Evolutionary conservation across 2,797 vertebrate species (phyloP), one percentile per base, ranked within the genome.

Genomic region (Helicolenus hilgendorfi): DNA sequence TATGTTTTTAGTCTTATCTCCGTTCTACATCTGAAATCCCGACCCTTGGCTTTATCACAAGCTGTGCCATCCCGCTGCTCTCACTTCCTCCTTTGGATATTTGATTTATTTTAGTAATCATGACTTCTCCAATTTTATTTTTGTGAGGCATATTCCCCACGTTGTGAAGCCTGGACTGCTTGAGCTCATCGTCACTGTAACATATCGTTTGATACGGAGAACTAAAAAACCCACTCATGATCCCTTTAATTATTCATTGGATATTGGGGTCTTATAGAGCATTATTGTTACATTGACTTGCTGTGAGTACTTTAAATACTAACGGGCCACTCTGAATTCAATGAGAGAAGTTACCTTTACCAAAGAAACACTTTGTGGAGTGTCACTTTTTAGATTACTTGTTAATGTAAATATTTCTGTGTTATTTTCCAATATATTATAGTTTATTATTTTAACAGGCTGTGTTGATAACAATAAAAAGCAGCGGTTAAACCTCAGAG

Each of bases 91-190:
- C 5, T 84, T 60, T 6, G 0, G 20, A 7, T 29, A 13, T 62
- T 8, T 4, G 0, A 68, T 38, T 20, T 27, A 79, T 82, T 79
- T 84, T 55, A 68, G 59, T 13, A 1, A 11, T 27, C 2, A 26
- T 3, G 0, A 76, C 67, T 85, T 91, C 81, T 75, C 49, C 24
- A 79, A 18, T 72, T 81, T 55, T 79, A 41, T 73, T 86, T 70
- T 56, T 62, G 27, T 55, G 2, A 35, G 3, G 15, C 14, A 26
- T 5, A 11, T n/a, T 68, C 22, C 20, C 29, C 35, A 11, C 15
- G 15, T 35, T 5, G 55, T 55, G 56, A 71, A 72, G 15, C 15
- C 2, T 5, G 7, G 10, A 26, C 29, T 22, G 6, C 7, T 5
- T 53, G 1, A 64, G 11, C 18, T 58, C 49, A 24, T n/a, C 1